Evolutionary conservation across 2,113 vertebrate genomes (phyloP).

Genomic region (Silurus glanis): DNA sequence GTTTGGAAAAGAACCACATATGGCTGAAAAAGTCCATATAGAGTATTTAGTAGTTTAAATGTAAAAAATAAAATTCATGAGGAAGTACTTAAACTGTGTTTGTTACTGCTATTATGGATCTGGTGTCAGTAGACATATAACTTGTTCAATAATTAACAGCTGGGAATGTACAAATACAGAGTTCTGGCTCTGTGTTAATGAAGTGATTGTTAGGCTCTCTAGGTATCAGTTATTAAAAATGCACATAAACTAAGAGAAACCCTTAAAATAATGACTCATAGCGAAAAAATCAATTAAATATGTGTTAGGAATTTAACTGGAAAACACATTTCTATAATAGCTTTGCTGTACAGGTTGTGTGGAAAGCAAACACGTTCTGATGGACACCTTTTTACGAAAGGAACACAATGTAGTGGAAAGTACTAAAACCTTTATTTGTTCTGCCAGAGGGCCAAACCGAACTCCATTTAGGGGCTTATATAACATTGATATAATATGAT

Average conservation of each 20-base stretch:
- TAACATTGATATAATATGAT: not conserved
- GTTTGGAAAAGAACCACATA: too few relatives aligned
- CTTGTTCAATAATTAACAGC: not conserved
- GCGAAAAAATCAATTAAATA: not conserved
- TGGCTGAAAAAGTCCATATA: too few relatives aligned
- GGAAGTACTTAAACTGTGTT: not conserved
- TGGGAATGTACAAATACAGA: conserved; percentile 4
- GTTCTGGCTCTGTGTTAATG: not conserved
- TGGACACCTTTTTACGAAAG: not conserved
- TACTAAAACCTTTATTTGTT: not conserved
- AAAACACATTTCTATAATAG: not conserved
- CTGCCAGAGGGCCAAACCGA: not conserved
- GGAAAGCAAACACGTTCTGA: not conserved
- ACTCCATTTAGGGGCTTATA: not conserved
- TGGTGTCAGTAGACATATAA: not conserved
- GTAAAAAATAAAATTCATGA: not conserved
- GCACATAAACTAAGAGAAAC: not conserved
- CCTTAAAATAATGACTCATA: not conserved
- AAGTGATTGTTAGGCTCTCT: not conserved
- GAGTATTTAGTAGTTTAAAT: not conserved
- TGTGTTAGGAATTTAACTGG: too few relatives aligned
- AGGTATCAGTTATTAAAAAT: not conserved
- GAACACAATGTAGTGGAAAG: not conserved
- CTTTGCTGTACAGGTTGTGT: not conserved
- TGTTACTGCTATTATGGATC: not conserved